A percentile compares a stretch with the other conserved stretches of the same genome.
Conservation (phyloP, 2,888 invertebrate genomes). For the Erebia aethiops region DNA sequence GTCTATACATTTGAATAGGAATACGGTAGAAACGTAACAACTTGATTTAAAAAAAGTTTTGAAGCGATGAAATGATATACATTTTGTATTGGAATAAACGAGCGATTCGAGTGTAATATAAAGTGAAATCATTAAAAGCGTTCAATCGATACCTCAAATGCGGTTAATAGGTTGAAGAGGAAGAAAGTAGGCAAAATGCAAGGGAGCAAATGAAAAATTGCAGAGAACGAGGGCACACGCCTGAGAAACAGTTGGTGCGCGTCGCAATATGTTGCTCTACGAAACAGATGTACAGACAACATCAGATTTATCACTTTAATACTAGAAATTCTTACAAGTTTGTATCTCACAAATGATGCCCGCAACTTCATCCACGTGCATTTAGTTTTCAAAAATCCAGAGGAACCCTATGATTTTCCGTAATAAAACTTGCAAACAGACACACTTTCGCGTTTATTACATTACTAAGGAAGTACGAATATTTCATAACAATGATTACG, state of each 20-base stretch:
- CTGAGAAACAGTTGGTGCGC: conserved; percentile 39
- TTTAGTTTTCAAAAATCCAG: neutral
- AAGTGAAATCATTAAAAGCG: conserved; percentile 12
- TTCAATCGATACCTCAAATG: conserved; percentile 22
- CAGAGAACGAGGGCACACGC: conserved; percentile 37
- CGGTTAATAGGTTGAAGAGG: conserved; percentile 29
- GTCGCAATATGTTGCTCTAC: conserved; percentile 31
- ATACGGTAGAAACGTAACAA: no score
- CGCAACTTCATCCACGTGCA: neutral
- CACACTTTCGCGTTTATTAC: neutral
- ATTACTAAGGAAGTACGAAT: no score
- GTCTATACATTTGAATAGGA: no score
- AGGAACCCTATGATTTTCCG: no score
- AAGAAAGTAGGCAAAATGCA: conserved; percentile 38
- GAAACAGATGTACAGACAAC: conserved; percentile 25
- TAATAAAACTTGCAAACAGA: no score
- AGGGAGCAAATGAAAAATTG: conserved; percentile 38
- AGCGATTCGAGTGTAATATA: neutral
- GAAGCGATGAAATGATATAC: no score
- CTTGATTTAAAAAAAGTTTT: no score
- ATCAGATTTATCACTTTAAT: conserved; percentile 7
- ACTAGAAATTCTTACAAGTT: neutral
- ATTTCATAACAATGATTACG: no score
- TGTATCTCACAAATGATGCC: neutral
- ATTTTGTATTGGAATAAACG: neutral